Conservation (phyloP, 2,113 vertebrate species). For the Willisornis vidua region DNA sequence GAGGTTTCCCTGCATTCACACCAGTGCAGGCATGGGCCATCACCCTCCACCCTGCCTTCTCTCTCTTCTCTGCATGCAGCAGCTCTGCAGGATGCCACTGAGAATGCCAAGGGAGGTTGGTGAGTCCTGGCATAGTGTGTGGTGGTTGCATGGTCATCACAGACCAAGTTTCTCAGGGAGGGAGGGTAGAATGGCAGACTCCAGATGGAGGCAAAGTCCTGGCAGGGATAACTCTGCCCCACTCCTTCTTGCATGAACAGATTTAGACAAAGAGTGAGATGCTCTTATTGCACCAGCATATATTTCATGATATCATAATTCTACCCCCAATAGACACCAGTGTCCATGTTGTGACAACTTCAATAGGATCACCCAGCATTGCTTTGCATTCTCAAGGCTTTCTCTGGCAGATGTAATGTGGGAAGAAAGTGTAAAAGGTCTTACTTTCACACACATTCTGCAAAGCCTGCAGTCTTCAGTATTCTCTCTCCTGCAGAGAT, state of each 20-base stretch:
- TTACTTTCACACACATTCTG: neutral
- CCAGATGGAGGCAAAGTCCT: neutral
- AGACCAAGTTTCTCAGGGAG: neutral
- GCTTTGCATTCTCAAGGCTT: neutral
- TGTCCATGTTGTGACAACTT: neutral
- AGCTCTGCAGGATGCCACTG: rapidly evolving
- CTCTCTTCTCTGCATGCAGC: neutral
- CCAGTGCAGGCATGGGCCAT: neutral
- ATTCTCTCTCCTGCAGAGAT: neutral
- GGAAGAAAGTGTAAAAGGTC: neutral
- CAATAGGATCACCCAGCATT: neutral
- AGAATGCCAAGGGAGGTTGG: rapidly evolving
- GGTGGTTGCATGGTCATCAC: rapidly evolving
- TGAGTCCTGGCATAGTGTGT: neutral
- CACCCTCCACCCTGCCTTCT: neutral
- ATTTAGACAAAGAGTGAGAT: neutral
- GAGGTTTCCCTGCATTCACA: neutral
- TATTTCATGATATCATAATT: neutral
- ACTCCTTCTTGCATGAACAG: neutral
- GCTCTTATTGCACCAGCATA: neutral
- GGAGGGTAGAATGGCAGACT: rapidly evolving
- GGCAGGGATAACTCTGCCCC: neutral
- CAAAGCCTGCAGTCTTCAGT: neutral
- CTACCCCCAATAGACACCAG: neutral
- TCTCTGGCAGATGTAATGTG: neutral